Evolutionary conservation across 2,113 vertebrate species (phyloP).

Genomic region (Origma solitaria): DNA sequence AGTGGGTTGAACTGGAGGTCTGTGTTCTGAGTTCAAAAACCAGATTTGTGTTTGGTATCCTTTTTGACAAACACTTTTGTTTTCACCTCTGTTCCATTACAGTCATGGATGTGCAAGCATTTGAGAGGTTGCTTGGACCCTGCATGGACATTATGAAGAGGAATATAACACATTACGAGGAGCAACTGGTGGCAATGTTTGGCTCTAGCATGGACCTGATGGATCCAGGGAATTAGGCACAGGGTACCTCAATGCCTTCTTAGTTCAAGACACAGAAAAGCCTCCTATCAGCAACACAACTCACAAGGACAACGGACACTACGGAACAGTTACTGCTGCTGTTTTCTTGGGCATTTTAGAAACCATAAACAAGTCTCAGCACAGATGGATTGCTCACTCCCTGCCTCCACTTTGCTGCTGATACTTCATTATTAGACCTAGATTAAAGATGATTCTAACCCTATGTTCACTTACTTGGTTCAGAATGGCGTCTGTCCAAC

Average conservation of each 20-base stretch:
- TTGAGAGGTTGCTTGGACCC: conserved; percentile 95
- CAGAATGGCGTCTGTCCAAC: conserved; percentile 76
- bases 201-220: conserved; percentile 96
- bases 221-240: conserved; percentile 78
- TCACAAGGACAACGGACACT: conserved; percentile 69
- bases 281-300: conserved; percentile 76
- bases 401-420: conserved; percentile 77
- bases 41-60: background rate
- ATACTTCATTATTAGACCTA: conserved; percentile 75
- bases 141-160: conserved; percentile 99
- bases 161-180: conserved; percentile 96
- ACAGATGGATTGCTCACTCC: conserved; percentile 69
- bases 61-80: background rate
- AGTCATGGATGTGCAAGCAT: conserved; percentile 98
- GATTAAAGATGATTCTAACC: conserved; percentile 69
- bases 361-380: conserved; percentile 71
- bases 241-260: conserved; percentile 70
- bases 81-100: conserved; percentile 52
- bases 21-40: background rate
- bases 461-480: conserved; percentile 72
- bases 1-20: background rate
- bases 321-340: conserved; percentile 68
- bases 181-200: conserved; percentile 97
- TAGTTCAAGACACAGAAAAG: conserved; percentile 73
- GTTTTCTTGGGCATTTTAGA: conserved; percentile 76